Evolutionary conservation across 37 sponge, comb jelly and placozoan species (phyloP).

Genomic region (Dysidea cf. avara): DNA sequence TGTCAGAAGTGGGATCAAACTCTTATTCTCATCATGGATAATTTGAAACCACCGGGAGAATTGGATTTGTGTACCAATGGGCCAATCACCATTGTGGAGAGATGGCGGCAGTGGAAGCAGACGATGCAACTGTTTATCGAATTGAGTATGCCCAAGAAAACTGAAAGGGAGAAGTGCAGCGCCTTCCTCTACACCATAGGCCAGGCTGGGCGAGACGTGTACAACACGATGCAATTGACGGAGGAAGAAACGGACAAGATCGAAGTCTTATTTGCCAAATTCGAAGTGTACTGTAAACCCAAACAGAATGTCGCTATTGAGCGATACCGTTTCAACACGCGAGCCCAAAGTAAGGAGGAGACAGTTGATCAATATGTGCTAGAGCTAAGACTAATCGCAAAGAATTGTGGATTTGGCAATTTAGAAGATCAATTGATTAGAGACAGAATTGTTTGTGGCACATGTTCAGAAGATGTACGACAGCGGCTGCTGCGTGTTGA

Average conservation of each 20-base stretch:
- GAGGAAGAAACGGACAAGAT: not conserved
- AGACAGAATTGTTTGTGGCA: slow-evolving; percentile 14
- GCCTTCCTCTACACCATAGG: not conserved
- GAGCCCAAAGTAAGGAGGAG: slow-evolving; percentile 2
- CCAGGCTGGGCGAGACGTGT: slow-evolving; percentile 9
- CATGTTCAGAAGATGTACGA: not conserved
- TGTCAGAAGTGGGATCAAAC: no score
- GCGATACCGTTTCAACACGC: slow-evolving; percentile 2
- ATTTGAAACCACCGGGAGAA: no score
- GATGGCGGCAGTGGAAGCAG: slow-evolving; percentile 6
- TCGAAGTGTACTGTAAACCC: slow-evolving; percentile 12
- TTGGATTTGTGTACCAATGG: no score
- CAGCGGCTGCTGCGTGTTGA: no score
- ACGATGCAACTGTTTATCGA: slow-evolving; percentile 18
- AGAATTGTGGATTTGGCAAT: slow-evolving; percentile 5
- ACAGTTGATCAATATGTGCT: not conserved
- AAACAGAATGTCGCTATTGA: slow-evolving; percentile 14
- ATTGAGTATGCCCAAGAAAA: not conserved
- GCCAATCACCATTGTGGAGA: no score
- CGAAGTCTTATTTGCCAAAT: not conserved
- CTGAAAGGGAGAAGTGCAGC: slow-evolving; percentile 13
- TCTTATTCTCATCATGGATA: no score
- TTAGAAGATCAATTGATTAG: slow-evolving; percentile 3
- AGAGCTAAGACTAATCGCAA: slow-evolving; percentile 12
- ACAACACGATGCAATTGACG: not conserved